Base-by-base conservation (phyloP, 2,888 invertebrate species). In the Andrena fulva region DNA sequence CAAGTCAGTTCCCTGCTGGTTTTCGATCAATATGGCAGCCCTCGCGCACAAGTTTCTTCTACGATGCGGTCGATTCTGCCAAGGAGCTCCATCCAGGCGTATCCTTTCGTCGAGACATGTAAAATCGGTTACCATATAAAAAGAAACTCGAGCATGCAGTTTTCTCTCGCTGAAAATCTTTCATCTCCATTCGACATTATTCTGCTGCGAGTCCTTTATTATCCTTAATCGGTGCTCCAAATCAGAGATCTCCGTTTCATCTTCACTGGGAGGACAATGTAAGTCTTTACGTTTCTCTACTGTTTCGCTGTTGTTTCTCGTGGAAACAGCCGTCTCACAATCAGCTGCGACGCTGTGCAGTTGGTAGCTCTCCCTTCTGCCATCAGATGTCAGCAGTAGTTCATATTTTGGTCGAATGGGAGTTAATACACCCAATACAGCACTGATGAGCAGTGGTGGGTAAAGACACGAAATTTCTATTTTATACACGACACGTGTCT, bases 41-140 rank as follows among this genome's bases (percentile, higher is more conserved):
- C 74, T 84, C 59, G 70, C 87, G 74, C 84, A 82, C 56, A 88
- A 73, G 3, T 72, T 89, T 54, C 27, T 91, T 20, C 52, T 78
- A 8, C 84, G 84, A 79, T 77, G 86, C 20, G 66, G 71, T 5
- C 87, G 84, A 69, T 68, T 75, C 20, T 77, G 77, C 8, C 80
- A 77, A 7, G 59, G 70, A 12, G 82, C 83, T 69, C 75, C 80
- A 2, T 64, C 77, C 3, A 91, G 90, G 69, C 86, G 93, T 93
- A 93, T 93, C 93, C 93, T 93, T 92, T 89, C 27, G 16, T 12
- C 71, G 71, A 75, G 24, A 29, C 1, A 2, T 6, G 0, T 5
- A 20, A 54, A 24, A 20, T 0, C 2, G 31, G 12, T 2, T 10
- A n/a, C 1, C 12, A 0, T 33, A n/a, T 20, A 1, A 33, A 35